A percentile compares a stretch with the other conserved stretches of the same genome.
Conservation (phyloP, 2,888 invertebrate genomes). For the Elaeidobius kamerunicus region DNA sequence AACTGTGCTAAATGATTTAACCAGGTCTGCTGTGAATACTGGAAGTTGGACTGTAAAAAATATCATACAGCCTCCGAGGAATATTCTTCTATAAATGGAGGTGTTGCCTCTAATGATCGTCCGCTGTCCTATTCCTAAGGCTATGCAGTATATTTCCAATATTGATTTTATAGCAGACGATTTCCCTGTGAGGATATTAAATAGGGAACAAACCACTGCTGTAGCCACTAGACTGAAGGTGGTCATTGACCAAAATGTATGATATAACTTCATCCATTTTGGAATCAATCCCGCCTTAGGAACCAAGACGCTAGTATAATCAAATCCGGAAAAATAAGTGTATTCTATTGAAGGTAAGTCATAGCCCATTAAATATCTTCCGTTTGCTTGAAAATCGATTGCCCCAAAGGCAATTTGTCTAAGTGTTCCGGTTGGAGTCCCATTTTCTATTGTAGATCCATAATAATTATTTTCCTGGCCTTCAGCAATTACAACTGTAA, state of each 20-base stretch:
- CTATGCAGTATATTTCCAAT: constrained; percentile 20
- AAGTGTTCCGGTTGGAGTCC: constrained; percentile 40
- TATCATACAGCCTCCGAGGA: constrained; percentile 8
- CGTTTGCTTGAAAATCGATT: constrained; percentile 48
- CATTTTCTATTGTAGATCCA: constrained; percentile 16
- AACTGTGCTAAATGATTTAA: constrained; percentile 47
- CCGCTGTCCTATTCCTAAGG: constrained; percentile 15
- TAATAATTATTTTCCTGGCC: constrained; percentile 22
- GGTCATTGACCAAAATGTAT: neutral
- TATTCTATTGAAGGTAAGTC: constrained; percentile 45
- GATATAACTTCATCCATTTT: constrained; percentile 41
- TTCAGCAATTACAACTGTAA: constrained; percentile 37
- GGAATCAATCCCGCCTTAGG: constrained; percentile 49
- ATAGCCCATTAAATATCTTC: constrained; percentile 48
- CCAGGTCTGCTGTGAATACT: constrained; percentile 49
- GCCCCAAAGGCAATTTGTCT: constrained; percentile 45
- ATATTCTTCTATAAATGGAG: constrained; percentile 7
- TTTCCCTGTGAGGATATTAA: constrained; percentile 7
- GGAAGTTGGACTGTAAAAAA: constrained; percentile 38
- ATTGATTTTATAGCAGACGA: neutral
- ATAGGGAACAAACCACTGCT: constrained; percentile 3
- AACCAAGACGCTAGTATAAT: constrained; percentile 49
- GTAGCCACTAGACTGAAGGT: neutral
- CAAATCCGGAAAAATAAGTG: constrained; percentile 45
- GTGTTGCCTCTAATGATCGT: neutral